These are phyloP conservation scores for Paratilapia polleni DNA, from an alignment of 2,113 vertebrate genomes.

Conservation along the genomic window DNA sequence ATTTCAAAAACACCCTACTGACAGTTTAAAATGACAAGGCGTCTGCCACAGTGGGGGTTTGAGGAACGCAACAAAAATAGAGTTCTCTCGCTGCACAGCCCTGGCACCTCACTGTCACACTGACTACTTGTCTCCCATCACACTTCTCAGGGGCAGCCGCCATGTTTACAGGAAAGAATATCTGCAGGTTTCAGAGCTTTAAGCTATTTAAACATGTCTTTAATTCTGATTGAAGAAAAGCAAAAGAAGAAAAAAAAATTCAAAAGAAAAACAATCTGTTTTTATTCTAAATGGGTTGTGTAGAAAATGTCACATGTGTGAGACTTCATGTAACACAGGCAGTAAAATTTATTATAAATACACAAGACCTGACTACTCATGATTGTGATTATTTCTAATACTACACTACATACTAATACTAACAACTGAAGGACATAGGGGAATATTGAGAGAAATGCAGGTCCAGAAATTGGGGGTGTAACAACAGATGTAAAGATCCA, in stretches of 20 bases:
- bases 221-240: not conserved
- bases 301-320: not conserved
- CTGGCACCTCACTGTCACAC: slow-evolving; percentile 3
- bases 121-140: not conserved
- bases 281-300: not conserved
- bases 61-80: slow-evolving; percentile 47
- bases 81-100: slow-evolving; percentile 3
- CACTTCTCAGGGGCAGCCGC: not conserved
- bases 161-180: not conserved
- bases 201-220: not conserved
- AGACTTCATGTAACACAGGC: not conserved
- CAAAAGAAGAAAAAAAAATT: not conserved
- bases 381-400: not conserved
- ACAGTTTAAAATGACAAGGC: slow-evolving; percentile 61
- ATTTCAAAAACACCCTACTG: slow-evolving; percentile 50
- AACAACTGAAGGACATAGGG: too few species aligned
- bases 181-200: not conserved
- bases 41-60: slow-evolving; percentile 48
- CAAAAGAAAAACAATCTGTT: not conserved
- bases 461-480: not conserved
- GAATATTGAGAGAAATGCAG: not conserved
- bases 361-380: not conserved
- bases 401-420: too few species aligned
- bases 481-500: not conserved
- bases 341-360: not conserved